Conservation (phyloP, 2,113 vertebrate species). For the Delphinus delphis region DNA sequence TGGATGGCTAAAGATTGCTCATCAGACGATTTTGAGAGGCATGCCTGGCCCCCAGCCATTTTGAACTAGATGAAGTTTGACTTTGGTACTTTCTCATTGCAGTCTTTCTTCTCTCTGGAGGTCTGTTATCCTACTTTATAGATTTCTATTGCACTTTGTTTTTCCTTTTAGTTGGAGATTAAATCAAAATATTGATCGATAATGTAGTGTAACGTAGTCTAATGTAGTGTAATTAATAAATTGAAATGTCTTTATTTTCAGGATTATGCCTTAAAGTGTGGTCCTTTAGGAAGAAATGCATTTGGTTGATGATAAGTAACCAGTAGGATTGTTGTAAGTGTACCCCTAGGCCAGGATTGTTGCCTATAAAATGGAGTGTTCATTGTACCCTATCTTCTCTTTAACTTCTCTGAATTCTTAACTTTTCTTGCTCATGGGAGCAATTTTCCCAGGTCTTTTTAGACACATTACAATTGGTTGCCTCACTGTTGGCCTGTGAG, state of each 20-base stretch:
- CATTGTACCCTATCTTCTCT: background rate
- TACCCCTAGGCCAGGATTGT: background rate
- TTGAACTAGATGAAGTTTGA: conserved; percentile 24
- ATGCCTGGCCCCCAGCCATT: background rate
- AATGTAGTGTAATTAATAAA: background rate
- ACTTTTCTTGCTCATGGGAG: conserved; percentile 1
- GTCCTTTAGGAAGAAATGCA: background rate
- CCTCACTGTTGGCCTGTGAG: background rate
- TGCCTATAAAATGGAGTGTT: background rate
- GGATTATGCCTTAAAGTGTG: conserved; percentile 1
- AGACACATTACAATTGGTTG: background rate
- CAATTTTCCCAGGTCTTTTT: background rate
- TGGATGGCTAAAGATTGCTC: background rate
- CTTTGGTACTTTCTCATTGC: background rate
- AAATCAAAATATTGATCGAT: conserved; percentile 1
- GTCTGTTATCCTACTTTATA: conserved; percentile 2
- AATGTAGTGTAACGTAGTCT: background rate
- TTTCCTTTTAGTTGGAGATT: background rate
- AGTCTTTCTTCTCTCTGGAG: conserved; percentile 1
- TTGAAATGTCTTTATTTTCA: conserved; percentile 18
- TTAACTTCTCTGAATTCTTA: conserved; percentile 42
- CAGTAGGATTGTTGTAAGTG: background rate
- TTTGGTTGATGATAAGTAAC: conserved; percentile 31
- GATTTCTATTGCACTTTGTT: conserved; percentile 18
- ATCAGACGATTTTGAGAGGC: background rate